Conservation (phyloP, 2,888 invertebrate species). For the Drosophila demipolita region DNA sequence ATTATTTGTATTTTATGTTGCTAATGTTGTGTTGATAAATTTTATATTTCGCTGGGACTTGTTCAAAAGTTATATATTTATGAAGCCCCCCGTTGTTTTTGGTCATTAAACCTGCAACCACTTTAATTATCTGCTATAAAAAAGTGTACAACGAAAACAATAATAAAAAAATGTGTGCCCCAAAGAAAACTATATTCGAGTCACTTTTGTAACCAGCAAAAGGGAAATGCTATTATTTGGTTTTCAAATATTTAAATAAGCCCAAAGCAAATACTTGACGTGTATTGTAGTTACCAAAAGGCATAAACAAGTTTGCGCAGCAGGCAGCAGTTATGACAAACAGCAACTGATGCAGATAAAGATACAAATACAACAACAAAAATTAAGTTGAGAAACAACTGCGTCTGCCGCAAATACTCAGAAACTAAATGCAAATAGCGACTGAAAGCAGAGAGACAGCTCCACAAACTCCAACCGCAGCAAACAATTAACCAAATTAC, state of each 20-base stretch:
- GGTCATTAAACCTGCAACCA: conserved; percentile 49
- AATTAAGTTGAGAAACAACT: neutral
- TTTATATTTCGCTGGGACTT: conserved; percentile 12
- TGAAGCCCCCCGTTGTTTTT: conserved; percentile 37
- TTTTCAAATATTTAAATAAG: conserved; percentile 72
- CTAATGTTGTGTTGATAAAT: neutral
- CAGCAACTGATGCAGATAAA: conserved; percentile 58
- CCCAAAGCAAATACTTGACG: conserved; percentile 70
- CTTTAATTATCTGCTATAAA: conserved; percentile 72
- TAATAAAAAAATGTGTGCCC: conserved; percentile 18
- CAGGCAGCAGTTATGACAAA: conserved; percentile 62
- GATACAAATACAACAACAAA: conserved; percentile 30
- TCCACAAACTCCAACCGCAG: conserved; percentile 13
- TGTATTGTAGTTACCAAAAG: conserved; percentile 50
- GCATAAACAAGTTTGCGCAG: conserved; percentile 65
- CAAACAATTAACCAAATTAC: conserved; percentile 49
- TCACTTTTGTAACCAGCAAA: conserved; percentile 42
- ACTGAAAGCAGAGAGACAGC: conserved; percentile 1
- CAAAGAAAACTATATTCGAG: conserved; percentile 24
- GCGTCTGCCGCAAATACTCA: conserved; percentile 47
- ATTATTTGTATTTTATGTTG: neutral
- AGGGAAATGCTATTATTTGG: conserved; percentile 66
- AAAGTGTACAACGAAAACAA: conserved; percentile 28
- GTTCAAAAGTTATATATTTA: conserved; percentile 13
- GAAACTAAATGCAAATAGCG: conserved; percentile 51